Conservation (phyloP, 1,140 invertebrate species). For the Drosophila prosaltans region DNA sequence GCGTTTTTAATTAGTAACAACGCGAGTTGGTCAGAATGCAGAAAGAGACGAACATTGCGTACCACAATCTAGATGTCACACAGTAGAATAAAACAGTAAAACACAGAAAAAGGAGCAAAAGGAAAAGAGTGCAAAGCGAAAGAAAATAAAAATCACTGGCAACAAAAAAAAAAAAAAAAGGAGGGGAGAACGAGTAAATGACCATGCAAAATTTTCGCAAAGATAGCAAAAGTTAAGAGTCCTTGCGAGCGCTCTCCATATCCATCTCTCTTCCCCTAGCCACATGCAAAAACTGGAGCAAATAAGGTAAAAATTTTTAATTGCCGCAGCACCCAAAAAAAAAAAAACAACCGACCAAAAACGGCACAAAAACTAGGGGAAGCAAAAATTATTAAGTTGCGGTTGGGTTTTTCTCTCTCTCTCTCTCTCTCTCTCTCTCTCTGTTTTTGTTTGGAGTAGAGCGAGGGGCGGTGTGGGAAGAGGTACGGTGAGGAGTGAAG, state of each 20-base stretch:
- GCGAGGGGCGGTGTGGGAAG: background rate
- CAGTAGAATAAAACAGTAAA: conserved; percentile 9
- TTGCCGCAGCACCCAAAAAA: conserved; percentile 61
- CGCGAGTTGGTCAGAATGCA: conserved; percentile 61
- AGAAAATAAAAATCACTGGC: conserved; percentile 1
- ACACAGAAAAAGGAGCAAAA: background rate
- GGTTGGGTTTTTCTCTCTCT: conserved; percentile 29
- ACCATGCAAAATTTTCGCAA: conserved; percentile 71
- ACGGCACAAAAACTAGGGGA: conserved; percentile 27
- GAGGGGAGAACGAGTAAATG: conserved; percentile 60
- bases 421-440: background rate
- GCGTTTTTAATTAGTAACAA: conserved; percentile 80
- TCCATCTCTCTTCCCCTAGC: background rate
- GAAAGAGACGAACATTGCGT: conserved; percentile 36
- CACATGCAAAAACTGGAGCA: conserved; percentile 65
- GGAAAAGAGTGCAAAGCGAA: conserved; percentile 2
- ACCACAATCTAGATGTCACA: conserved; percentile 53
- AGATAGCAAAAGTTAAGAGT: conserved; percentile 21
- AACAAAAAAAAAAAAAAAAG: background rate
- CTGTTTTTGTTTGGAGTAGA: conserved; percentile 4
- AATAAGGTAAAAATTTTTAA: conserved; percentile 81
- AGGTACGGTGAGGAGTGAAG: conserved; percentile 7
- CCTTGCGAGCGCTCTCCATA: background rate
- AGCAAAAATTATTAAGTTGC: conserved; percentile 75
- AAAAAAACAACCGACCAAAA: conserved; percentile 42